Evolutionary conservation across 2,888 invertebrate species (phyloP).

Genomic region (Xestia ashworthii): DNA sequence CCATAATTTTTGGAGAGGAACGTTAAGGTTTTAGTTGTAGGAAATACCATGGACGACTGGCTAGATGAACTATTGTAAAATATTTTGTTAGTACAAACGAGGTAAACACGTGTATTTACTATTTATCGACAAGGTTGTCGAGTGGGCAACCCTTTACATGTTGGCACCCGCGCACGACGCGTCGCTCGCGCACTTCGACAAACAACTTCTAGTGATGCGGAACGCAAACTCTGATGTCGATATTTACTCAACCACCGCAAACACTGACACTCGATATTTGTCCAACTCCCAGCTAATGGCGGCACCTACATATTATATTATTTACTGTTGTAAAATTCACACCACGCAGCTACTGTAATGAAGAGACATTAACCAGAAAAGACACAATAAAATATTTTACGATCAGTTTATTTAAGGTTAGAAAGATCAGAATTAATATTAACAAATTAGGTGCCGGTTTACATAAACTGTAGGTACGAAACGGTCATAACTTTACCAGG

Average conservation of each 20-base stretch:
- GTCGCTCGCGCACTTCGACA: slow-evolving; percentile 80
- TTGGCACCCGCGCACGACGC: slow-evolving; percentile 79
- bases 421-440: slow-evolving; percentile 66
- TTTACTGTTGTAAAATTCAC: slow-evolving; percentile 83
- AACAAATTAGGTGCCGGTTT: slow-evolving; percentile 69
- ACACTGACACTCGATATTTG: slow-evolving; percentile 88
- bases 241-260: slow-evolving; percentile 87
- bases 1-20: slow-evolving; percentile 38
- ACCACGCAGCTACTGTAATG: slow-evolving; percentile 85
- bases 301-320: slow-evolving; percentile 73
- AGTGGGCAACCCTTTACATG: slow-evolving; percentile 88
- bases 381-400: slow-evolving; percentile 61
- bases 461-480: slow-evolving; percentile 73
- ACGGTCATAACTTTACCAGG: slow-evolving; percentile 78
- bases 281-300: slow-evolving; percentile 87
- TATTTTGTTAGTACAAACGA: slow-evolving; percentile 84
- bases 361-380: slow-evolving; percentile 73
- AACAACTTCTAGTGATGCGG: slow-evolving; percentile 90
- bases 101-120: slow-evolving; percentile 80
- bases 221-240: slow-evolving; percentile 89
- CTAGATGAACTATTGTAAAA: slow-evolving; percentile 73
- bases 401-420: slow-evolving; percentile 63
- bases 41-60: slow-evolving; percentile 65
- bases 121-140: slow-evolving; percentile 86
- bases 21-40: slow-evolving; percentile 33